Conservation (phyloP, 2,888 invertebrate genomes). For the Synergus laeviventris region DNA sequence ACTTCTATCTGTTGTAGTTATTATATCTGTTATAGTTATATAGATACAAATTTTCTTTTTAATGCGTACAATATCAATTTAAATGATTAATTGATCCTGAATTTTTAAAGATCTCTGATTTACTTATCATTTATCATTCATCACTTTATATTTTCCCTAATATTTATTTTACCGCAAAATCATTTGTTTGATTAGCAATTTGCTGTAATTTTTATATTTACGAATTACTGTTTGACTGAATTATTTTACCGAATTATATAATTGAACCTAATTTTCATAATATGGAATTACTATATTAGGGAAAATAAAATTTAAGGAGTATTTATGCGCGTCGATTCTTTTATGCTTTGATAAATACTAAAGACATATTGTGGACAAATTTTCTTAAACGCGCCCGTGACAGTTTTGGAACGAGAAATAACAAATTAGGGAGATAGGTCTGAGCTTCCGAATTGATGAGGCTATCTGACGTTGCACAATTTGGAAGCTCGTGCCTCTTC, state of each 20-base stretch:
- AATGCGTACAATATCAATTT: neutral
- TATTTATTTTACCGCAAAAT: too few species aligned
- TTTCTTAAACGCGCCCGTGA: slow-evolving; percentile 16
- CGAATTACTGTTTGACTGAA: too few species aligned
- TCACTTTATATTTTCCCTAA: too few species aligned
- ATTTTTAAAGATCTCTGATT: too few species aligned
- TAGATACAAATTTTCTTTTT: neutral
- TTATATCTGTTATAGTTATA: neutral
- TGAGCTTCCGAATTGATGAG: slow-evolving; percentile 28
- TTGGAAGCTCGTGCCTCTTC: slow-evolving; percentile 33
- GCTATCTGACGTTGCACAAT: slow-evolving; percentile 41
- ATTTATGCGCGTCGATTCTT: neutral
- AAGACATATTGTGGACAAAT: slow-evolving; percentile 42
- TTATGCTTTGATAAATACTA: neutral
- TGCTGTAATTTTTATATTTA: too few species aligned
- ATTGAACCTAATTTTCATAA: too few species aligned
- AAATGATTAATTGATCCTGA: neutral
- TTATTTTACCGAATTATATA: too few species aligned
- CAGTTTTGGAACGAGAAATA: slow-evolving; percentile 25
- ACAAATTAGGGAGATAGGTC: slow-evolving; percentile 12
- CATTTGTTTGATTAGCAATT: too few species aligned
- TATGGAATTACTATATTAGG: too few species aligned
- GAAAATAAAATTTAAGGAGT: too few species aligned
- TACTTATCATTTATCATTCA: too few species aligned
- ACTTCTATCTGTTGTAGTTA: neutral